phyloP scores from a whole-genome alignment of 1,140 invertebrate species.

The Sesamia nonagrioides region DNA sequence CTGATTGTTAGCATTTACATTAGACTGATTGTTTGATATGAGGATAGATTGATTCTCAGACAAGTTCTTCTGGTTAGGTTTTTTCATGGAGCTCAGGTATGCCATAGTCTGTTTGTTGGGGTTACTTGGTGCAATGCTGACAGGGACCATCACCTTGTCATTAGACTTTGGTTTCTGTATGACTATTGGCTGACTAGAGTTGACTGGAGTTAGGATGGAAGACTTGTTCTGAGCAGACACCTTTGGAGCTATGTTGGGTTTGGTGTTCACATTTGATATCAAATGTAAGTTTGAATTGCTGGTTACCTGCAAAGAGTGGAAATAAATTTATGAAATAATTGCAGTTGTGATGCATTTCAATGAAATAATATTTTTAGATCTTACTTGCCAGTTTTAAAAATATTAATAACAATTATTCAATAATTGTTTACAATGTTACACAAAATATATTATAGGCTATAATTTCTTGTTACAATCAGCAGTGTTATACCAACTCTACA shows the following conservation, averaged over 20 bases:
- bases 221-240: conserved; percentile 71
- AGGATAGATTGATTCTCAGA: conserved; percentile 83
- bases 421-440: too few species aligned
- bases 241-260: conserved; percentile 82
- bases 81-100: conserved; percentile 81
- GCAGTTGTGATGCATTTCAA: not conserved
- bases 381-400: too few species aligned
- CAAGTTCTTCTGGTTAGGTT: conserved; percentile 71
- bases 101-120: conserved; percentile 80
- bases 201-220: conserved; percentile 78
- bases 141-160: conserved; percentile 83
- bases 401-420: too few species aligned
- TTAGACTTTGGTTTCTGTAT: conserved; percentile 85
- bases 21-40: conserved; percentile 80
- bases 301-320: conserved; percentile 77
- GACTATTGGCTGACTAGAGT: conserved; percentile 81
- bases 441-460: too few species aligned
- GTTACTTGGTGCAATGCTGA: conserved; percentile 76
- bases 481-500: too few species aligned
- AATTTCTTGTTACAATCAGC: too few species aligned
- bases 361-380: too few species aligned
- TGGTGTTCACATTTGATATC: conserved; percentile 79
- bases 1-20: conserved; percentile 79
- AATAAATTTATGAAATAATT: conserved; percentile 40
- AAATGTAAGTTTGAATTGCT: conserved; percentile 81